phyloP scores from a whole-genome alignment of 2,113 vertebrate genomes.

The Spilogale gracilis region DNA sequence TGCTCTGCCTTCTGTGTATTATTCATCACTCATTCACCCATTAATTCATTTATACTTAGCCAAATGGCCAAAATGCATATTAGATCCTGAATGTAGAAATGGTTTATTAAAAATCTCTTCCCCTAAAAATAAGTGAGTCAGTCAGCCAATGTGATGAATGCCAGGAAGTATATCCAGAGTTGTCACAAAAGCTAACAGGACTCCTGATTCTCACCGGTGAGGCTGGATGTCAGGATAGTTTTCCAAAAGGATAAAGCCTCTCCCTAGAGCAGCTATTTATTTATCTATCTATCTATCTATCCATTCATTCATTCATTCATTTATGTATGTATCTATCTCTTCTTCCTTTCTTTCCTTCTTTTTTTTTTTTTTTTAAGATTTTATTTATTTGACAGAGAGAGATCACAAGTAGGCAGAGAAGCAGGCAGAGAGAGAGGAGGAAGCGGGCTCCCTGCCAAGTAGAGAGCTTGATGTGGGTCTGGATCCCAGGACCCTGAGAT shows the following conservation, averaged over 20 bases:
- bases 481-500: too few species aligned
- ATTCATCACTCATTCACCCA: background rate
- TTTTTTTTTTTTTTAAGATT: too few species aligned
- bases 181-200: background rate
- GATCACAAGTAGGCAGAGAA: too few species aligned
- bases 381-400: too few species aligned
- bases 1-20: background rate
- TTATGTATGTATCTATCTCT: too few species aligned
- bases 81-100: background rate
- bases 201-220: background rate
- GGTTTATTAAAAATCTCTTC: background rate
- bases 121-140: background rate
- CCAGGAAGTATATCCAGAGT: background rate
- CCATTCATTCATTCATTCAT: too few species aligned
- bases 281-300: too few species aligned
- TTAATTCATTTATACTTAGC: background rate
- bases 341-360: too few species aligned
- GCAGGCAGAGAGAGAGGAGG: too few species aligned
- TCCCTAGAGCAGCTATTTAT: background rate
- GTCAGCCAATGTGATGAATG: background rate
- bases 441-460: too few species aligned
- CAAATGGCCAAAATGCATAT: background rate
- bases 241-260: background rate
- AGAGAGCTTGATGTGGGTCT: too few species aligned
- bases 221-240: background rate